These are phyloP conservation scores for Lophotriccus pileatus DNA, from an alignment of 2,797 vertebrate species.

Conservation along the genomic window DNA sequence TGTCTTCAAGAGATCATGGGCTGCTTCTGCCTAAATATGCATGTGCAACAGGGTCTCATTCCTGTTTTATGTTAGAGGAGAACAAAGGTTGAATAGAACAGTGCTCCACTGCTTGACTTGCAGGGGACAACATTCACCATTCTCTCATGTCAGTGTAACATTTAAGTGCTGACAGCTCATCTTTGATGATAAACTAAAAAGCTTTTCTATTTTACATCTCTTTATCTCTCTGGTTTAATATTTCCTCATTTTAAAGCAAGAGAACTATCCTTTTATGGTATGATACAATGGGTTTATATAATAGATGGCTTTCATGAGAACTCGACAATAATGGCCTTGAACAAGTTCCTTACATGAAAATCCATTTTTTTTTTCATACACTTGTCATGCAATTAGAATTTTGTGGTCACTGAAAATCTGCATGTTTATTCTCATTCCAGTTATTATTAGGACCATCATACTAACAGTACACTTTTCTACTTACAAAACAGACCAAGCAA, in stretches of 20 bases:
- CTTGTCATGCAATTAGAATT: neutral
- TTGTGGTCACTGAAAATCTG: constrained; percentile 11
- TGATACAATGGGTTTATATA: neutral
- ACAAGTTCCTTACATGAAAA: neutral
- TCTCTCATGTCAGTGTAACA: accelerated
- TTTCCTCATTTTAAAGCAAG: neutral
- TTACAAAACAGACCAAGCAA: neutral
- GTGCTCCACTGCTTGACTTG: neutral
- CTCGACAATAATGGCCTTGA: neutral
- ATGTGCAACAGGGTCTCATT: neutral
- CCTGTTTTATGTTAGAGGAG: neutral
- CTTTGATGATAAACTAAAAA: neutral
- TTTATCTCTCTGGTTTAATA: neutral
- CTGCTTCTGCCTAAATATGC: neutral
- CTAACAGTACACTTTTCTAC: neutral
- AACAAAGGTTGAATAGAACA: neutral
- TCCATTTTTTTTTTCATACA: neutral
- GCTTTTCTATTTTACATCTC: neutral
- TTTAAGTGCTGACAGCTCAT: accelerated
- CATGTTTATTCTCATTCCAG: neutral
- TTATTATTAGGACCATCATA: neutral
- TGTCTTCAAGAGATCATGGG: neutral
- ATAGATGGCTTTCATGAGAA: neutral
- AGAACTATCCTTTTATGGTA: constrained; percentile 18
- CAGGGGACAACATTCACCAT: neutral